Conservation (phyloP, 2,888 invertebrate species). For the Ochlodes sylvanus region DNA sequence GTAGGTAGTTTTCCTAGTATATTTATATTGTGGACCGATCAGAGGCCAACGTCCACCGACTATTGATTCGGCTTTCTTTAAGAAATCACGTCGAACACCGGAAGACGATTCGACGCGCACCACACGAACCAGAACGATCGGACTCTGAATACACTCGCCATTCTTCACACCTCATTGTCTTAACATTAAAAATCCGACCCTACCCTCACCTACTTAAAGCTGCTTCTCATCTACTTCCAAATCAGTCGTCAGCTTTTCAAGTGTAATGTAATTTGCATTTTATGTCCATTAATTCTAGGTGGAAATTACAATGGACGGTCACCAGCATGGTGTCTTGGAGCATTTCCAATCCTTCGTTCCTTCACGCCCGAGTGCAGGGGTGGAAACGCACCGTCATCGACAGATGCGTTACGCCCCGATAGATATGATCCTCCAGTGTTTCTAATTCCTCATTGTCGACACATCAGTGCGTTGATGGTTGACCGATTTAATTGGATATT, state of each 20-base stretch:
- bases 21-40: slow-evolving; percentile 45
- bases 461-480: slow-evolving; percentile 18
- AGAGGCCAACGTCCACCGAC: slow-evolving; percentile 78
- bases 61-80: slow-evolving; percentile 80
- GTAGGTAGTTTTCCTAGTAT: no score
- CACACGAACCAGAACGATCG: slow-evolving; percentile 72
- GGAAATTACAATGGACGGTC: slow-evolving; percentile 39
- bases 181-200: slow-evolving; percentile 47
- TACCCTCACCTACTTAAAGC: slow-evolving; percentile 26
- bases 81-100: slow-evolving; percentile 82
- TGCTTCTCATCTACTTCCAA: slow-evolving; percentile 11
- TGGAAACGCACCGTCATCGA: slow-evolving; percentile 71
- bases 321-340: slow-evolving; percentile 50
- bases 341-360: slow-evolving; percentile 65
- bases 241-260: slow-evolving; percentile 7
- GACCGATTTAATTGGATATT: slow-evolving; percentile 36
- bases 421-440: slow-evolving; percentile 54
- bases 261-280: slow-evolving; percentile 38
- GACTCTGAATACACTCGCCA: slow-evolving; percentile 57
- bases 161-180: slow-evolving; percentile 49
- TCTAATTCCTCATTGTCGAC: slow-evolving; percentile 26
- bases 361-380: slow-evolving; percentile 72
- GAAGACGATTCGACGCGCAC: slow-evolving; percentile 80
- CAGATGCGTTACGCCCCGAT: slow-evolving; percentile 78
- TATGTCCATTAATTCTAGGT: slow-evolving; percentile 39